These are phyloP conservation scores for Diplazon laetatorius DNA, from an alignment of 2,888 invertebrate species.

Conservation along the genomic window DNA sequence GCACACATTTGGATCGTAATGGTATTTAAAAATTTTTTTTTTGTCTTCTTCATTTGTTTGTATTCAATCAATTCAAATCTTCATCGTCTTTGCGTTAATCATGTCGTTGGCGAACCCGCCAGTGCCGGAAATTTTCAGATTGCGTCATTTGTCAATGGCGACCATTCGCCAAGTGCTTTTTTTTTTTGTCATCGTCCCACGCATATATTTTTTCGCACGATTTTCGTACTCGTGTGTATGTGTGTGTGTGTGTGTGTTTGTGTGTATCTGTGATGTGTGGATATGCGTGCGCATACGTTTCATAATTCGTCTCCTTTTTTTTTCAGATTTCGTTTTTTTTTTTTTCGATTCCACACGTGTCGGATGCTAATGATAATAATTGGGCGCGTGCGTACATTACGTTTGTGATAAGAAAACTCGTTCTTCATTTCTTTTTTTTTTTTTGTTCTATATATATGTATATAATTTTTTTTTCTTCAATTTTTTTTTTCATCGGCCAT, in stretches of 20 bases:
- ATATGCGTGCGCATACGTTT: not conserved
- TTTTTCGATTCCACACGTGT: slow-evolving; percentile 51
- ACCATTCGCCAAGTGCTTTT: slow-evolving; percentile 24
- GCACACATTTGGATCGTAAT: slow-evolving; percentile 31
- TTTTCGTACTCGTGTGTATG: slow-evolving; percentile 40
- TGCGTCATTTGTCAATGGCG: slow-evolving; percentile 41
- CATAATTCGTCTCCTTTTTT: slow-evolving; percentile 17
- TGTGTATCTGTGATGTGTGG: not conserved
- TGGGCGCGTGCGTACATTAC: slow-evolving; percentile 61
- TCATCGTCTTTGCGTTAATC: slow-evolving; percentile 1
- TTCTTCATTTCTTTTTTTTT: slow-evolving; percentile 26
- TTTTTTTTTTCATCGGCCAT: slow-evolving; percentile 27
- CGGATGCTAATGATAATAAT: slow-evolving; percentile 43
- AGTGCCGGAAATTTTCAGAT: slow-evolving; percentile 54
- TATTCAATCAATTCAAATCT: not conserved
- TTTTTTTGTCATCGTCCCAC: slow-evolving; percentile 25
- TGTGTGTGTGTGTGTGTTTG: slow-evolving; percentile 20
- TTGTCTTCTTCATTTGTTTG: slow-evolving; percentile 9
- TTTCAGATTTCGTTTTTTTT: slow-evolving; percentile 39
- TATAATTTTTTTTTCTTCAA: slow-evolving; percentile 34
- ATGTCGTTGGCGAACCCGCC: slow-evolving; percentile 24
- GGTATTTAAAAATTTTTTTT: slow-evolving; percentile 2
- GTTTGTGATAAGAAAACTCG: slow-evolving; percentile 61
- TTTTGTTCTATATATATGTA: too few relatives aligned
- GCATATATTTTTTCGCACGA: slow-evolving; percentile 39